phyloP scores from a whole-genome alignment of 2,888 invertebrate genomes.

The Hylaea fasciaria region DNA sequence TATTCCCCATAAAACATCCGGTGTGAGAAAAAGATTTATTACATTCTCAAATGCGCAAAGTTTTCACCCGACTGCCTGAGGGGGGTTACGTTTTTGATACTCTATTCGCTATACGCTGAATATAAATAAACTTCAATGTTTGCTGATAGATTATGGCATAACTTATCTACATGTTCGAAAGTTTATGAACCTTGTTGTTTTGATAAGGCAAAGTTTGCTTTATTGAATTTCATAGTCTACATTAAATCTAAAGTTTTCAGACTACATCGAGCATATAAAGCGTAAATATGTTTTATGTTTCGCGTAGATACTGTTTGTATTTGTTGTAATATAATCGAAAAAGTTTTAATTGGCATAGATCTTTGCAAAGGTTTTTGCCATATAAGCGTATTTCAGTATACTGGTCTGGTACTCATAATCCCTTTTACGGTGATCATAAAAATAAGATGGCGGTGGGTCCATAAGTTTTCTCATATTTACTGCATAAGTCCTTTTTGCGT shows the following conservation, averaged over 20 bases:
- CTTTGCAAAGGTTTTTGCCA: slow-evolving; percentile 15
- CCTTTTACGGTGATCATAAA: slow-evolving; percentile 38
- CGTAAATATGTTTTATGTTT: no score
- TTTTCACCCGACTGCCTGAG: no score
- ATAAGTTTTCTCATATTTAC: slow-evolving; percentile 29
- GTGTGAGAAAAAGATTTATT: slow-evolving; percentile 32
- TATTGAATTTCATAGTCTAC: no score
- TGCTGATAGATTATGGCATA: slow-evolving; percentile 18
- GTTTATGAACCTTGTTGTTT: slow-evolving; percentile 10
- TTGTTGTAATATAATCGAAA: no score
- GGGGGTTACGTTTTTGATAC: no score
- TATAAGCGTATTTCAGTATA: slow-evolving; percentile 8
- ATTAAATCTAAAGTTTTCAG: no score
- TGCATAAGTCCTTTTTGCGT: slow-evolving; percentile 25
- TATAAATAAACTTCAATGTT: slow-evolving; percentile 28
- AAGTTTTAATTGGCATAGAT: background rate
- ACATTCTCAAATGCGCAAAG: slow-evolving; percentile 23
- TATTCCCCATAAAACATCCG: slow-evolving; percentile 17
- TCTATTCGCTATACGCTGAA: slow-evolving; percentile 24
- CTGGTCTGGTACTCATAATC: slow-evolving; percentile 24
- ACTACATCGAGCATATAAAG: no score
- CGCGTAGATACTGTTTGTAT: no score
- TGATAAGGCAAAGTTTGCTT: slow-evolving; percentile 3
- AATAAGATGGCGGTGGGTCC: slow-evolving; percentile 30
- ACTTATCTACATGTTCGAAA: slow-evolving; percentile 12